A percentile compares a stretch with the other conserved stretches of the same genome.
Evolutionary conservation across 2,888 invertebrate genomes (phyloP).

Genomic region (Crematogaster levior): DNA sequence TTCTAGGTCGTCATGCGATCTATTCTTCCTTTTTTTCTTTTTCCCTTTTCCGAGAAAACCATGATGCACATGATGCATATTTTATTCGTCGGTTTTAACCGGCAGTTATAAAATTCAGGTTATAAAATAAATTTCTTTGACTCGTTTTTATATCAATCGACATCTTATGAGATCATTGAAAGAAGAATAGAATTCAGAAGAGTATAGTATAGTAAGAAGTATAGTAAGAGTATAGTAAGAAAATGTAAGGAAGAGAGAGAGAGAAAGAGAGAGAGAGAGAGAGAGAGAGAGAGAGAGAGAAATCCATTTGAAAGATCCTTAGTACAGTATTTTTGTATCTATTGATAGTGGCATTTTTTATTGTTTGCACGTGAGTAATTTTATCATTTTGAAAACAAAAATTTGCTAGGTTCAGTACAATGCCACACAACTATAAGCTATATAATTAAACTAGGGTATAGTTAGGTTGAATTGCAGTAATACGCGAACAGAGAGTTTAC

Average conservation of each 20-base stretch:
- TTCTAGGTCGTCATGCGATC: conserved; percentile 48
- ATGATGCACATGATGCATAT: not conserved
- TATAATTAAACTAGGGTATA: conserved; percentile 8
- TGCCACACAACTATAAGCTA: not conserved
- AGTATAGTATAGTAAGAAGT: too few species aligned
- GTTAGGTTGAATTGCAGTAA: conserved; percentile 15
- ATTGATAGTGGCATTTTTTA: not conserved
- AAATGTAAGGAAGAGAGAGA: not conserved
- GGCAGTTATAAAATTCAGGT: too few species aligned
- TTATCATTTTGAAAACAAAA: not conserved
- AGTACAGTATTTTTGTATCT: not conserved
- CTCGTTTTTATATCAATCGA: not conserved
- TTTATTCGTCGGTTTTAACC: not conserved
- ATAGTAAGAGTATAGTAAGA: not conserved
- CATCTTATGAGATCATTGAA: not conserved
- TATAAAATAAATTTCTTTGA: not conserved
- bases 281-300: not conserved
- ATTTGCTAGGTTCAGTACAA: not conserved
- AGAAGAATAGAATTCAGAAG: not conserved
- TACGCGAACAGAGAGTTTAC: not conserved
- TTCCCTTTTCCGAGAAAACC: not conserved
- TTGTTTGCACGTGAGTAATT: not conserved
- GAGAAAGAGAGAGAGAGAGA: too few species aligned
- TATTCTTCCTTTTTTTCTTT: not conserved
- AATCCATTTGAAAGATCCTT: not conserved